Conservation (phyloP, 2,113 vertebrate species). For the Diphyllodes magnificus region DNA sequence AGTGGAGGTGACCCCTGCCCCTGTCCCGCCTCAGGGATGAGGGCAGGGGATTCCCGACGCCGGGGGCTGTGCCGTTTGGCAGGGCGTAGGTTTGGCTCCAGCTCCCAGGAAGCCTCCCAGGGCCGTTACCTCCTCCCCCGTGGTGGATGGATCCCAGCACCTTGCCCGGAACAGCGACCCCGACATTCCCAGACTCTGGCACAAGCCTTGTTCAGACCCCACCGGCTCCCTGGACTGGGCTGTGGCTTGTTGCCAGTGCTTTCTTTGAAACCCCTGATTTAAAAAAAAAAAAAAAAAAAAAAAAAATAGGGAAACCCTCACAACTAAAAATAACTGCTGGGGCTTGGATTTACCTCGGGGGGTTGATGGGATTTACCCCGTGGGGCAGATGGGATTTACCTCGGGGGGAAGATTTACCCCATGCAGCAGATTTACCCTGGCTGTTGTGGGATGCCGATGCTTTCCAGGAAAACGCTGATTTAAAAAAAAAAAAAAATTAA, state of each 20-base stretch:
- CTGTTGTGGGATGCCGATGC: neutral
- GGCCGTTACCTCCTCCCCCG: neutral
- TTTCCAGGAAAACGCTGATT: neutral
- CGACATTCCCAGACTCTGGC: neutral
- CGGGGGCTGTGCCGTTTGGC: neutral
- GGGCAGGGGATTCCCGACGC: neutral
- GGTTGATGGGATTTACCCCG: neutral
- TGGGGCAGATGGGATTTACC: neutral
- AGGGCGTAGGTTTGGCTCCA: neutral
- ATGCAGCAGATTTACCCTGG: neutral
- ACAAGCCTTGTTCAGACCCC: neutral
- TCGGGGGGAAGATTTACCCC: neutral
- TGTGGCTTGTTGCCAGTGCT: neutral
- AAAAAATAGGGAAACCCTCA: too few species aligned
- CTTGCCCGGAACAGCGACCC: neutral
- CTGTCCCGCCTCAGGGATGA: neutral
- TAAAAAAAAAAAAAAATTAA: neutral
- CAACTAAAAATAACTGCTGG: neutral
- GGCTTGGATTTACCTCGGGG: neutral
- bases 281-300: neutral
- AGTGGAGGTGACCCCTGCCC: neutral
- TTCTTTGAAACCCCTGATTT: neutral
- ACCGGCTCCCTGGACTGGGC: neutral
- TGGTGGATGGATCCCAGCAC: neutral
- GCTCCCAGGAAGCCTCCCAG: neutral